Evolutionary conservation across 2,113 vertebrate species (phyloP).

Genomic region (Protomyctophum bolini): DNA sequence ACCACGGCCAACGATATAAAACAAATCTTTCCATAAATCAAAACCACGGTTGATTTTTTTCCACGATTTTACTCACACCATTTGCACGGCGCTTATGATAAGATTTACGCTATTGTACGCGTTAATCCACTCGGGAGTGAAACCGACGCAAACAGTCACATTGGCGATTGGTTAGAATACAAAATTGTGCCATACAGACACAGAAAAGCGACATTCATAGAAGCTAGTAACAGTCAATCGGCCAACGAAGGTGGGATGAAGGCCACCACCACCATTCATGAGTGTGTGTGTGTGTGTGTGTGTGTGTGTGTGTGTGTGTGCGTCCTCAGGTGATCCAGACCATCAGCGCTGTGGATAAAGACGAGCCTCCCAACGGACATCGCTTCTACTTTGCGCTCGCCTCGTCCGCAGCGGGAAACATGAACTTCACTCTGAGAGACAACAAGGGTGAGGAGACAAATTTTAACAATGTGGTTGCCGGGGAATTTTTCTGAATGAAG

Average conservation of each 20-base stretch:
- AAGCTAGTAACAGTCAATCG: constrained; percentile 23
- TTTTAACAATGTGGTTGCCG: too few relatives aligned
- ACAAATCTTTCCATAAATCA: constrained; percentile 60
- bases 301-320: constrained; percentile 6
- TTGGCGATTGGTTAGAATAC: constrained; percentile 2
- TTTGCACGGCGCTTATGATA: constrained; percentile 25
- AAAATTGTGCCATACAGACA: neutral
- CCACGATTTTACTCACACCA: constrained; percentile 22
- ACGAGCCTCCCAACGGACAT: constrained; percentile 90
- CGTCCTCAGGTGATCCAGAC: constrained; percentile 90
- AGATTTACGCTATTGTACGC: constrained; percentile 26
- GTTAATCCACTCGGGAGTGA: constrained; percentile 15
- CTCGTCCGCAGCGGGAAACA: constrained; percentile 83
- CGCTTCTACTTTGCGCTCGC: constrained; percentile 91
- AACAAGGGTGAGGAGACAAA: constrained; percentile 86
- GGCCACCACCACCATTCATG: constrained; percentile 8
- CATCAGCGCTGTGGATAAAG: constrained; percentile 93
- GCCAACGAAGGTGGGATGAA: constrained; percentile 9
- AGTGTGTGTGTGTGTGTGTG: constrained; percentile 3
- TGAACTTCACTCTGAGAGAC: constrained; percentile 93
- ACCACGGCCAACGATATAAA: constrained; percentile 58
- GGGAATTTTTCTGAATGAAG: too few relatives aligned
- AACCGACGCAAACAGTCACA: neutral
- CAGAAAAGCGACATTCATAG: constrained; percentile 11
- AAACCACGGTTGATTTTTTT: constrained; percentile 42